Evolutionary conservation across 2,797 vertebrate genomes (phyloP).

Genomic region (Notolabrus celidotus): DNA sequence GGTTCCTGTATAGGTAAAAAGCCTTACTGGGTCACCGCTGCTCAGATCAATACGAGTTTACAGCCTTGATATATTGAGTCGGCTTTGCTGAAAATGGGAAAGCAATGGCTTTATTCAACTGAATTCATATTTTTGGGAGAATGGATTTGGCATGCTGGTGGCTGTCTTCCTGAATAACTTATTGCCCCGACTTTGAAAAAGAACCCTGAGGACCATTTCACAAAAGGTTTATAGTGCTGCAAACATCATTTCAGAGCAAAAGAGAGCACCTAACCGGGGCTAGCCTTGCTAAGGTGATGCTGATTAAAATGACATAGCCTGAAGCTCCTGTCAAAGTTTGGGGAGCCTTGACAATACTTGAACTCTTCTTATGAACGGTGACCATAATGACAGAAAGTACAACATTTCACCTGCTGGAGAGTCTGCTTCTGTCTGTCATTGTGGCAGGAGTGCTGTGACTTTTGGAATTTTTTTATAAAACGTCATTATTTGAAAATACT

Average conservation of each 20-base stretch:
- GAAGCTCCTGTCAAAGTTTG: conserved; percentile 43
- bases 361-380: conserved; percentile 12
- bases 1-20: conserved; percentile 32
- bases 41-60: conserved; percentile 63
- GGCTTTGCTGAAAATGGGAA: conserved; percentile 64
- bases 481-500: conserved; percentile 18
- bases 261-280: conserved; percentile 19
- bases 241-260: conserved; percentile 49
- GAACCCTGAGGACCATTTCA: conserved; percentile 42
- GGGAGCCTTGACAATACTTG: conserved; percentile 26
- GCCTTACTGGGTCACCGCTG: conserved; percentile 52
- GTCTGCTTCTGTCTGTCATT: neutral
- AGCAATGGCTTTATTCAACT: conserved; percentile 66
- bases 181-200: conserved; percentile 46
- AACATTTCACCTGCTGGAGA: neutral
- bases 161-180: conserved; percentile 51
- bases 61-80: conserved; percentile 58
- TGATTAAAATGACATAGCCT: conserved; percentile 57
- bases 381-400: neutral
- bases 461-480: conserved; percentile 7
- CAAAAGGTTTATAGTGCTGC: conserved; percentile 34
- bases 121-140: conserved; percentile 50
- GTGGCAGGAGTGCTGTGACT: conserved; percentile 1
- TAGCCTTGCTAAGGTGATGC: conserved; percentile 46
- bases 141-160: conserved; percentile 44